A percentile compares a stretch with the other conserved stretches of the same genome.
These are phyloP conservation scores for Struthio camelus DNA, from an alignment of 2,113 vertebrate genomes.

Conservation along the genomic window DNA sequence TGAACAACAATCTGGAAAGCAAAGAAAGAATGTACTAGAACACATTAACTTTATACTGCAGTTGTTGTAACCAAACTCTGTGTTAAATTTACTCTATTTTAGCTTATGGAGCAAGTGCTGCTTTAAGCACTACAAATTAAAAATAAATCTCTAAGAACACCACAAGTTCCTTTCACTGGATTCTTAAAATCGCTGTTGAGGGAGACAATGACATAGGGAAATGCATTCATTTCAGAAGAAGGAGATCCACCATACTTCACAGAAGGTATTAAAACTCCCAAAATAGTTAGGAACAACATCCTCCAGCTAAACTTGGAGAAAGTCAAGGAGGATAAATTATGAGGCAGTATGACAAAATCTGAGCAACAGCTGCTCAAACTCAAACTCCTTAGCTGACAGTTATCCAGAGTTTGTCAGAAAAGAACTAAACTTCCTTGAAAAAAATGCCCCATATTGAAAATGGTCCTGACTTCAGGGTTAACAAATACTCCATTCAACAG, in stretches of 20 bases:
- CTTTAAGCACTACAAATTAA: not conserved
- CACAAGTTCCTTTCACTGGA: not conserved
- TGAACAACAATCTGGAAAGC: not conserved
- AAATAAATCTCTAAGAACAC: not conserved
- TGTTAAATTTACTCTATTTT: not conserved
- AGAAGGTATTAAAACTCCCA: not conserved
- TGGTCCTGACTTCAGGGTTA: not conserved
- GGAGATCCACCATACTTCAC: not conserved
- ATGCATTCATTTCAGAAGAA: not conserved
- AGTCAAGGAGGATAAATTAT: not conserved
- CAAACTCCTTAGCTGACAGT: not conserved
- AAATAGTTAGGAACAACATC: not conserved
- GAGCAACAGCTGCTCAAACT: not conserved
- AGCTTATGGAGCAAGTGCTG: not conserved
- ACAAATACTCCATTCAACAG: not conserved
- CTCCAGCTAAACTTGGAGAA: not conserved
- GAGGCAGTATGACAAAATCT: not conserved
- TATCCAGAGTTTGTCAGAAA: not conserved
- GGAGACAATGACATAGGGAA: not conserved
- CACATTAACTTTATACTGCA: not conserved
- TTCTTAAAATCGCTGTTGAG: not conserved
- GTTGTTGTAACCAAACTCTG: not conserved
- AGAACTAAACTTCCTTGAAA: not conserved
- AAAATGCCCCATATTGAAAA: accelerated
- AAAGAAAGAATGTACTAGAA: not conserved